Base-by-base conservation (phyloP, 2,113 vertebrate species). In the Himantopus leucocephalus region DNA sequence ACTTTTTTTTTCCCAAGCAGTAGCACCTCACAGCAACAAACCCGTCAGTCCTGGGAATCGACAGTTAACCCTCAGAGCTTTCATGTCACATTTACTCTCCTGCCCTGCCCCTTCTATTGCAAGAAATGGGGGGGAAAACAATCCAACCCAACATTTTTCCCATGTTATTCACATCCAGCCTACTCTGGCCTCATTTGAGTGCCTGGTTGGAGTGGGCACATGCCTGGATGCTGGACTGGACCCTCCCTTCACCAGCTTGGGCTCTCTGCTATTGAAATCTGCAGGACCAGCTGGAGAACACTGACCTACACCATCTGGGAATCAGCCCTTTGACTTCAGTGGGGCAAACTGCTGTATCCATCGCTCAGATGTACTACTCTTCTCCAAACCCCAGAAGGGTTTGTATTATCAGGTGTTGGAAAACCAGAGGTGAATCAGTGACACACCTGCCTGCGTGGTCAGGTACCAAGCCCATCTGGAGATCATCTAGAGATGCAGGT, bases 51-150 rank as follows among this genome's bases (percentile, higher is more conserved):
- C 50, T 34, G 2, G 1, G 13, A 53, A 22, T 18, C 60, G 58
- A 4, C 21, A 21, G 17, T 43, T 55, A 56, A 50, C 53, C 23
- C 60, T 4, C 9, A 32, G 10, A 68, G 39, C 35, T 63, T 45
- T 70, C 35, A 11, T 48, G 34, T 13, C 63, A 20, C 20, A 5
- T 39, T 55, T 48, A 47, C 22, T 21, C 52, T 84, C 29, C 56
- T 2, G 0, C 7, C 23, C 35, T 64, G 34, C 12, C 56, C 7
- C 24, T 68, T 85, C n/a, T 62, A 7, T 23, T 70, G 84, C 6
- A 47, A 45, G 78, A 76, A n/a, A 53, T 19, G 6, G 6, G 1
- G 11, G 3, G 11, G 1, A 3, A 1, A 0, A 12, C 41, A 62
- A 12, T 27, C 32, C 64, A 68, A 10, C 14, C 11, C 30, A 35